phyloP scores from a whole-genome alignment of 2,888 invertebrate species.

The Synanthedon vespiformis region DNA sequence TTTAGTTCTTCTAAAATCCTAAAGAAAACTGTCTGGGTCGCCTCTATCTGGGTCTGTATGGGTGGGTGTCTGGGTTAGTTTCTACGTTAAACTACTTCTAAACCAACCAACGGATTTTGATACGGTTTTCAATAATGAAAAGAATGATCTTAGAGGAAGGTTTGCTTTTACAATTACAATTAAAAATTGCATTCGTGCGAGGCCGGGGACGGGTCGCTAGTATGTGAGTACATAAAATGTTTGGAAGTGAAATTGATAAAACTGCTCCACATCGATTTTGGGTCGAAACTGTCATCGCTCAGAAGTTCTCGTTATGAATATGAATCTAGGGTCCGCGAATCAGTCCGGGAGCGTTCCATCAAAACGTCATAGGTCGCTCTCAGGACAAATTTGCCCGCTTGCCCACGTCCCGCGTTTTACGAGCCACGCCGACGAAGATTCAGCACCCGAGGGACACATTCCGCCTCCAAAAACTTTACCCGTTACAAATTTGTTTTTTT shows the following conservation, averaged over 20 bases:
- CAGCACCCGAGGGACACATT: conserved; percentile 70
- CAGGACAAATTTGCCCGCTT: conserved; percentile 68
- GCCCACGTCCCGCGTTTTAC: conserved; percentile 70
- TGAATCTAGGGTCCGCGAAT: conserved; percentile 63
- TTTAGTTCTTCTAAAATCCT: too few relatives aligned
- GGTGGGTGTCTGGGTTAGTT: too few relatives aligned
- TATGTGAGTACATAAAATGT: too few relatives aligned
- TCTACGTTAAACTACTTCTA: too few relatives aligned
- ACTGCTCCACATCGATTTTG: conserved; percentile 30
- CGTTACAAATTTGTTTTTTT: conserved; percentile 72
- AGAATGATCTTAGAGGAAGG: too few relatives aligned
- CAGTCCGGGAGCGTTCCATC: conserved; percentile 65
- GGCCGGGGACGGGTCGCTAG: too few relatives aligned
- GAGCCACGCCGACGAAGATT: conserved; percentile 68
- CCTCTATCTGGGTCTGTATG: too few relatives aligned
- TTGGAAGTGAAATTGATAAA: conserved; percentile 14
- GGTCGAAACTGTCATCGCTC: conserved; percentile 41
- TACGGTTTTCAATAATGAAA: too few relatives aligned
- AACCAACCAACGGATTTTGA: too few relatives aligned
- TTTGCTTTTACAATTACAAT: too few relatives aligned
- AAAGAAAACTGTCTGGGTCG: too few relatives aligned
- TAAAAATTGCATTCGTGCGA: too few relatives aligned
- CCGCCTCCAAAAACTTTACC: conserved; percentile 71
- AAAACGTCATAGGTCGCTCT: conserved; percentile 70
- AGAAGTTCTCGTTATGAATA: conserved; percentile 63